These are phyloP conservation scores for Scaptomyza montana DNA, from an alignment of 1,140 invertebrate genomes.

Conservation along the genomic window DNA sequence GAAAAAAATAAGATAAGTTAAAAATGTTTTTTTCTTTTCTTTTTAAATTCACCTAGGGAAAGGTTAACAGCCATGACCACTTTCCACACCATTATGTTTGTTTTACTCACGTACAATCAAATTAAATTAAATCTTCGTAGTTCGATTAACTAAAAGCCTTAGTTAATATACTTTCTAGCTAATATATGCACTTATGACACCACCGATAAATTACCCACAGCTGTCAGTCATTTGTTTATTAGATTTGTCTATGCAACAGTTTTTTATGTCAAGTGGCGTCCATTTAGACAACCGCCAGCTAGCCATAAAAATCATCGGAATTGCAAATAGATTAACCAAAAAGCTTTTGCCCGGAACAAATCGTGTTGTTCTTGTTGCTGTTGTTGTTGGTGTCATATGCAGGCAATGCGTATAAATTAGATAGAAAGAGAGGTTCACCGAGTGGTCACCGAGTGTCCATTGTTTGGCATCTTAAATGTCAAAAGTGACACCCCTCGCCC, in stretches of 20 bases:
- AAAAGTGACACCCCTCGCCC: slow-evolving; percentile 71
- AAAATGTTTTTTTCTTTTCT: too few relatives aligned
- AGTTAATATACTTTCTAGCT: background rate
- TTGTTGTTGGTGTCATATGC: slow-evolving; percentile 65
- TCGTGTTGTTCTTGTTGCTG: slow-evolving; percentile 22
- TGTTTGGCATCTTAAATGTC: slow-evolving; percentile 81
- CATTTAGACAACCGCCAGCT: slow-evolving; percentile 10
- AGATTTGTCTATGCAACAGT: slow-evolving; percentile 76
- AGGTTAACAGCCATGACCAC: too few relatives aligned
- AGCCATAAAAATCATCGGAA: slow-evolving; percentile 73
- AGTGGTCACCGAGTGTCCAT: slow-evolving; percentile 54
- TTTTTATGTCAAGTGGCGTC: slow-evolving; percentile 39
- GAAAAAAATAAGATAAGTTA: too few relatives aligned
- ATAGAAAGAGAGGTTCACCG: slow-evolving; percentile 44
- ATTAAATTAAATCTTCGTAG: background rate
- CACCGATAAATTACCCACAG: slow-evolving; percentile 48
- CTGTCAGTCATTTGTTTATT: slow-evolving; percentile 70
- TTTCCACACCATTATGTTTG: too few relatives aligned
- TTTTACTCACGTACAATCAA: background rate
- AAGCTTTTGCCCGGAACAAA: slow-evolving; percentile 60
- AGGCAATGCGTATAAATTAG: slow-evolving; percentile 80
- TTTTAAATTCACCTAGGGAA: too few relatives aligned
- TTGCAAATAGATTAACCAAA: slow-evolving; percentile 73
- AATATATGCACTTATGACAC: background rate
- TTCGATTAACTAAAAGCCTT: slow-evolving; percentile 37